A percentile compares a stretch with the other conserved stretches of the same genome.
phyloP scores from a whole-genome alignment of 2,888 invertebrate species.

The Drosophila borborema region DNA sequence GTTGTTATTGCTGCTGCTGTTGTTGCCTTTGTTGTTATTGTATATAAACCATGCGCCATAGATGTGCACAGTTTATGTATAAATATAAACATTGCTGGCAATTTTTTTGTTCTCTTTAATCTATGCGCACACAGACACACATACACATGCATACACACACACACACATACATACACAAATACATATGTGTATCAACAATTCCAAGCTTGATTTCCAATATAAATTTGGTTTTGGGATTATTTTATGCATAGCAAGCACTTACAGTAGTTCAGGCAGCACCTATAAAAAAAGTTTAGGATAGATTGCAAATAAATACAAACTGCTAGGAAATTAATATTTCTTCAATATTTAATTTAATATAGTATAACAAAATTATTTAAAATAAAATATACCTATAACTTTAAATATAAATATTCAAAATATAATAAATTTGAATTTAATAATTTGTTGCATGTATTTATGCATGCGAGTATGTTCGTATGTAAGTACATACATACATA shows the following conservation, averaged over 20 bases:
- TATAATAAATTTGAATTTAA: too few species aligned
- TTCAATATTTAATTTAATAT: too few species aligned
- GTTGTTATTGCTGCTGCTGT: not conserved
- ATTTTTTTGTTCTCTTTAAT: slow-evolving; percentile 23
- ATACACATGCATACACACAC: too few species aligned
- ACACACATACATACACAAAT: not conserved
- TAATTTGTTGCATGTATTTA: too few species aligned
- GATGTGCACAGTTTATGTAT: slow-evolving; percentile 19
- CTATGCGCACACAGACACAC: not conserved
- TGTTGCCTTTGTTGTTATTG: slow-evolving; percentile 5
- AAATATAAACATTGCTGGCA: slow-evolving; percentile 32
- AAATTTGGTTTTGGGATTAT: not conserved
- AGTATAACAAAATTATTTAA: too few species aligned
- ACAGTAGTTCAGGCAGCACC: too few species aligned
- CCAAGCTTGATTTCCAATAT: not conserved
- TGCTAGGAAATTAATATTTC: too few species aligned
- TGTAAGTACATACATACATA: not conserved
- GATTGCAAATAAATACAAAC: too few species aligned
- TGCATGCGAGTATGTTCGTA: not conserved
- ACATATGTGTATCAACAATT: not conserved
- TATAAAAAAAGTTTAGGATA: too few species aligned
- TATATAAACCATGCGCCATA: slow-evolving; percentile 30
- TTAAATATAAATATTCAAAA: too few species aligned
- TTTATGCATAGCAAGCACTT: not conserved
- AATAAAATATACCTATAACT: too few species aligned